phyloP scores from a whole-genome alignment of 1,140 invertebrate genomes.

The Parasteatoda tepidariorum region DNA sequence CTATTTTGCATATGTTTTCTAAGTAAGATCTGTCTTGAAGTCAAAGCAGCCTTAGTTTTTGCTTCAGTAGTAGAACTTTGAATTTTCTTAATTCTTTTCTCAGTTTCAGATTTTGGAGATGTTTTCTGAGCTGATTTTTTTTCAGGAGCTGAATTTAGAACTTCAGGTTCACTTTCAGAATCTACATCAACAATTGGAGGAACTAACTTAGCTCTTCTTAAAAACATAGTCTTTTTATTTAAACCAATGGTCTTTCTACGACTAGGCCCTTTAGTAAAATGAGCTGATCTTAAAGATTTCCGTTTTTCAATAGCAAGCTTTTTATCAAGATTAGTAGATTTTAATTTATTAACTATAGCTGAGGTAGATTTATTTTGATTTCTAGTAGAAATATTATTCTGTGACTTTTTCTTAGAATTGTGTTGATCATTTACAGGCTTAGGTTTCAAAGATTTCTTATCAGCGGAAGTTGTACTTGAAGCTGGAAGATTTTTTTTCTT shows the following conservation, averaged over 20 bases:
- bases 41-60: neutral
- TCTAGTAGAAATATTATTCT: neutral
- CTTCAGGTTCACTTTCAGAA: conserved; percentile 61
- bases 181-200: conserved; percentile 62
- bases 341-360: conserved; percentile 3
- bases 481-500: conserved; percentile 64
- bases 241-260: neutral
- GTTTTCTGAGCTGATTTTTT: neutral
- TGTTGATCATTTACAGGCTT: conserved; percentile 10
- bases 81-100: neutral
- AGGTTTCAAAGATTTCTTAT: neutral
- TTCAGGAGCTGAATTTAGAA: conserved; percentile 3
- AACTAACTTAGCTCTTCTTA: conserved; percentile 60
- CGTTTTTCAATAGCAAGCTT: conserved; percentile 53
- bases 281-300: conserved; percentile 57
- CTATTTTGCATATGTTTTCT: conserved; percentile 50
- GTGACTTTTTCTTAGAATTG: conserved; percentile 1
- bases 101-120: neutral
- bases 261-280: neutral
- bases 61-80: neutral
- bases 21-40: conserved; percentile 30
- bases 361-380: neutral
- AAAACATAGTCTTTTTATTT: conserved; percentile 33
- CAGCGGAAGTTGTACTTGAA: conserved; percentile 19
- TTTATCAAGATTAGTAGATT: neutral